phyloP scores from a whole-genome alignment of 2,797 vertebrate genomes.

The Argyrosomus regius region DNA sequence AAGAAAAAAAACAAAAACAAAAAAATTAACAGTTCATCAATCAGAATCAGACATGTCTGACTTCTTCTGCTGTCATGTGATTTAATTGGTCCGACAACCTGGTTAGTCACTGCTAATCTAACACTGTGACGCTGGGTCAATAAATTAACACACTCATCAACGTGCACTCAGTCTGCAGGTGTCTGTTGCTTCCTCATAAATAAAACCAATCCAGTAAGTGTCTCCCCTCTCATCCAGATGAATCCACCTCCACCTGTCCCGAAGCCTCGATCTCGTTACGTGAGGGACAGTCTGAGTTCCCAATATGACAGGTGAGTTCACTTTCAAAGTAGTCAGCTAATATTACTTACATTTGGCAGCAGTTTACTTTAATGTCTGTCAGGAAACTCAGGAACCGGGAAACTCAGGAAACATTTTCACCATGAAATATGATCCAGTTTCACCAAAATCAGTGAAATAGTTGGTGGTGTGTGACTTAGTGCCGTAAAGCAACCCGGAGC shows the following conservation, averaged over 20 bases:
- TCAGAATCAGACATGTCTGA: not conserved
- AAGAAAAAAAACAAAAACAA: too few species aligned
- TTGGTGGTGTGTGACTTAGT: too few species aligned
- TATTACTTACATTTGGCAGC: too few species aligned
- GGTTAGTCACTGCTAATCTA: not conserved
- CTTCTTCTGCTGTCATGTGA: not conserved
- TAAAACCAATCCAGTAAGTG: not conserved
- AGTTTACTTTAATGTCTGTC: too few species aligned
- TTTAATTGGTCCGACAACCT: too few species aligned
- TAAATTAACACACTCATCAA: not conserved
- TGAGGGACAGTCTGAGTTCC: conserved; percentile 21
- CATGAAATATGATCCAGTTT: too few species aligned
- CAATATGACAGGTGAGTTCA: conserved; percentile 42
- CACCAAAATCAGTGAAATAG: too few species aligned
- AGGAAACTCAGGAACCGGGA: too few species aligned
- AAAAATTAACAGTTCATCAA: too few species aligned
- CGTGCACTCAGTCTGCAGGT: too few species aligned
- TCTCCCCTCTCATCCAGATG: conserved; percentile 61
- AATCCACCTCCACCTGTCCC: conserved; percentile 61
- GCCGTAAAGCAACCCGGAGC: too few species aligned
- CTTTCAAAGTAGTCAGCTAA: not conserved
- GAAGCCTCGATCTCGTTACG: conserved; percentile 67
- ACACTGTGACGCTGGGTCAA: not conserved
- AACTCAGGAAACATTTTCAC: too few species aligned
- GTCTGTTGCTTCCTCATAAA: not conserved